Base-by-base conservation (phyloP, 1,140 invertebrate genomes). In the Rhizoglyphus robini region DNA sequence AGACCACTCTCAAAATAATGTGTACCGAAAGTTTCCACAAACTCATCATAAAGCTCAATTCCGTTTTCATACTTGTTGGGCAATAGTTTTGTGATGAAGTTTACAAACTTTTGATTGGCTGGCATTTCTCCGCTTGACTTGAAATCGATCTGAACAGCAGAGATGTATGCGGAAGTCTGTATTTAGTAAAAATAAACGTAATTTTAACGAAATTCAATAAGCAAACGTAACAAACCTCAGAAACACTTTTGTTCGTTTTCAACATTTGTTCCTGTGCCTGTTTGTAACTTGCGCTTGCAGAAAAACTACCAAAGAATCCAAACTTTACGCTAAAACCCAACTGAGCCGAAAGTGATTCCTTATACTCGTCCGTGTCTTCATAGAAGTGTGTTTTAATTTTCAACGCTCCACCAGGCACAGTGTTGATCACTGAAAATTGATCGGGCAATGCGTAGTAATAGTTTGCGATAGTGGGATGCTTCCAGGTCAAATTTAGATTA, bases 61-160 rank as follows among this genome's bases (percentile, higher is more conserved):
- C 61, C 30, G 4, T 23, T 11, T 63, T 27, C 47, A 65, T 61
- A 65, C 5, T 11, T 65, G 8, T 4, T 25, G 4, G 63, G 63
- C 27, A 65, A 27, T n/a, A n/a, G n/a, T 23, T 65, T 13, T 84
- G 72, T 69, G 79, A 64, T 74, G 77, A 18, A 71, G 81, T 88
- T 3, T 81, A 88, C 75, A 81, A 90, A 70, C 80, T 79, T 38
- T 82, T 57, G 11, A 31, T 38, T 36, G 11, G 34, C 3, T 63
- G n/a, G 47, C n/a, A 63, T 3, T 8, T 46, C n/a, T 18, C 13
- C 18, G 29, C 11, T n/a, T 63, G 61, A 31, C 5, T 63, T 54
- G 11, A 63, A 63, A 49, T 63, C 61, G 15, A 63, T 30, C n/a
- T 46, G 36, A 57, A 63, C 32, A 4, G 61, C 32, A 4, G 61